Evolutionary conservation across 2,797 vertebrate species (phyloP).

Genomic region (Cynopterus sphinx): DNA sequence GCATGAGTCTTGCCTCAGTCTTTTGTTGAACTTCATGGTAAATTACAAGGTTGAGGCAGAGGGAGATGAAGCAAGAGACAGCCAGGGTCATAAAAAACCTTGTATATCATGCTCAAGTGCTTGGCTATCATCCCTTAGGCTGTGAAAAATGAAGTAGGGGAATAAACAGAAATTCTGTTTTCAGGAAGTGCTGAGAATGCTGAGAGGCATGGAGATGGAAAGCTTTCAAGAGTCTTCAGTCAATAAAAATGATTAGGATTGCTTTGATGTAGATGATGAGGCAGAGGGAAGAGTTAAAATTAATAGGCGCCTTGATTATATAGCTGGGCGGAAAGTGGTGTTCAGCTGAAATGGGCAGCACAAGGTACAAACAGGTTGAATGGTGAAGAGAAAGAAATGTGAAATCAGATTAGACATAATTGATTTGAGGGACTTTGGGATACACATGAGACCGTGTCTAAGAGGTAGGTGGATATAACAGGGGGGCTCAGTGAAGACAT

Average conservation of each 20-base stretch:
- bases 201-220: not conserved
- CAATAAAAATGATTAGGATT: conserved; percentile 6
- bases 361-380: not conserved
- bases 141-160: not conserved
- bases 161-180: not conserved
- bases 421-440: not conserved
- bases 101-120: not conserved
- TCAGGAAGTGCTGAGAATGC: not conserved
- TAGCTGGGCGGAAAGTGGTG: not conserved
- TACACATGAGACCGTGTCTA: not conserved
- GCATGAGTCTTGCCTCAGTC: not conserved
- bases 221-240: not conserved
- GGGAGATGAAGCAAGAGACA: not conserved
- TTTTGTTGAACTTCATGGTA: not conserved
- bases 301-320: not conserved
- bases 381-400: not conserved
- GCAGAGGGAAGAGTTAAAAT: not conserved
- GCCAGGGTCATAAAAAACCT: not conserved
- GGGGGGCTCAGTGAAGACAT: not conserved
- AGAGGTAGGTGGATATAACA: not conserved
- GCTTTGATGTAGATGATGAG: not conserved
- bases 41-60: not conserved
- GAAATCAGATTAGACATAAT: not conserved
- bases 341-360: not conserved
- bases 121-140: not conserved